Evolutionary conservation across 1,140 invertebrate species (phyloP), one percentile per base, ranked within the genome.

Genomic region (Leptinotarsa undecemlineata): DNA sequence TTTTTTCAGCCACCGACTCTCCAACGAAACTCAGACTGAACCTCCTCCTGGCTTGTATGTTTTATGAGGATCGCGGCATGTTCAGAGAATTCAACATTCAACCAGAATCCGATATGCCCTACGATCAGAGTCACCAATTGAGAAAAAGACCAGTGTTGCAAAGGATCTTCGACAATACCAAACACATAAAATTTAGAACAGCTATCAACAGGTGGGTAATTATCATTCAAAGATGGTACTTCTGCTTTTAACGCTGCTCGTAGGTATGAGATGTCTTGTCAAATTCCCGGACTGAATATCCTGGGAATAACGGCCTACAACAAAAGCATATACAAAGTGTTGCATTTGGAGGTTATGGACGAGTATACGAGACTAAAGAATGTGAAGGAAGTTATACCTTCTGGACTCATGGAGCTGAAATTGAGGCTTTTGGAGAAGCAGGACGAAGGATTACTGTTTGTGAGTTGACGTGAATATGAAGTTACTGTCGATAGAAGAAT

Each of bases 311-410:
- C 79, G 23, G 84, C 82, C 3, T 84, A 80, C 63, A 78, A 78
- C 42, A 82, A 81, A 19, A 80, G 82, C 69, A 78, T 79, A 64
- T 80, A 82, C 48, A 83, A 82, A 71, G 73, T 73, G 66, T 78
- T 85, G 11, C 75, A 81, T 77, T 77, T 85, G 42, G 84, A 85
- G 76, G 74, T 85, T 19, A 74, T 85, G 20, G 84, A 85, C 77
- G 80, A 82, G n/a, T 80, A 77, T 42, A 80, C 78, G 51, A 75
- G 69, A 13, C 23, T 85, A 4, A 84, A 81, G 74, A 85, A 84
- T 78, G n/a, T 57, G 15, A 72, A 68, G 17, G 75, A 81, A 26
- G 68, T 67, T 68, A 14, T 75, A 19, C 81, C 81, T 48, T 74
- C 71, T n/a, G 84, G 84, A 11, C 72, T 82, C 15, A 83, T 85